phyloP scores from a whole-genome alignment of 30 jellyfish, hydroid and myxozoan species.

The Rhopilema esculentum region DNA sequence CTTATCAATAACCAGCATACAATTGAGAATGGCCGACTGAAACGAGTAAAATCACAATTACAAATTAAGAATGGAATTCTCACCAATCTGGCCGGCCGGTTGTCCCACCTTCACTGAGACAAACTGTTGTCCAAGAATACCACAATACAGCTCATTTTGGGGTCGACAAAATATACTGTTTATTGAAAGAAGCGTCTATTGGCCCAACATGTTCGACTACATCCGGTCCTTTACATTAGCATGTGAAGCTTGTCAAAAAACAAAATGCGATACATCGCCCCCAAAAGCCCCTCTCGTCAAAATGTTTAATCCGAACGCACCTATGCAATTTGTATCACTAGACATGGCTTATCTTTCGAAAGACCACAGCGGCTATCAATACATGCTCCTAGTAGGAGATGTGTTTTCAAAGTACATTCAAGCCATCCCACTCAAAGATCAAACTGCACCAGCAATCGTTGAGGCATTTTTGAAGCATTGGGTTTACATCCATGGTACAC shows the following conservation, averaged over 20 bases:
- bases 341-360: conserved; percentile 59
- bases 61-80: conserved; percentile 12
- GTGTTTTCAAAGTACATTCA: conserved; percentile 38
- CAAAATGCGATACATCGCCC: conserved; percentile 36
- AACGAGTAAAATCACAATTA: conserved; percentile 11
- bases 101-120: conserved; percentile 46
- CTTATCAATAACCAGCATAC: conserved; percentile 1
- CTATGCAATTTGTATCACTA: conserved; percentile 44
- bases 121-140: conserved; percentile 25
- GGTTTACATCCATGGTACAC: conserved; percentile 63
- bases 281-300: conserved; percentile 40
- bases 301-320: conserved; percentile 53
- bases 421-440: conserved; percentile 62
- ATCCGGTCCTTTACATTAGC: conserved; percentile 15
- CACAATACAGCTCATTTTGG: conserved; percentile 60
- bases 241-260: conserved; percentile 50
- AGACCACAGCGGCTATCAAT: conserved; percentile 37
- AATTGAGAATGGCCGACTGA: conserved; percentile 3
- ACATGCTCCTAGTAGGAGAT: conserved; percentile 30
- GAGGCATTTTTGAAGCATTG: conserved; percentile 36
- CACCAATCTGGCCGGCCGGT: conserved; percentile 45
- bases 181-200: conserved; percentile 51
- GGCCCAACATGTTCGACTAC: conserved; percentile 60
- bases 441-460: conserved; percentile 53
- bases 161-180: conserved; percentile 1